These are phyloP conservation scores for Antigone vipio DNA, from an alignment of 2,113 vertebrate genomes.

Conservation along the genomic window DNA sequence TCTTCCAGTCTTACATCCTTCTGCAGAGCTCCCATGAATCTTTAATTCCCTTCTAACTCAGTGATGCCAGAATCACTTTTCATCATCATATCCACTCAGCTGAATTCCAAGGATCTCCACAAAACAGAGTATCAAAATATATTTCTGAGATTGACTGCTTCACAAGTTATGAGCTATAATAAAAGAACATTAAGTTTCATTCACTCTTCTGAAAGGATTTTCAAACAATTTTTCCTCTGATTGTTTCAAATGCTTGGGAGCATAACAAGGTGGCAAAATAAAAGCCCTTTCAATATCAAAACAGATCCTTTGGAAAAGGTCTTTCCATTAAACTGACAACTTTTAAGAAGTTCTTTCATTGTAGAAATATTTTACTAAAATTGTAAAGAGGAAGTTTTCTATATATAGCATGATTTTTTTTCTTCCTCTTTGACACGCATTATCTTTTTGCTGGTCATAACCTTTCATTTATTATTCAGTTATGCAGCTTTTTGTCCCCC, in stretches of 20 bases:
- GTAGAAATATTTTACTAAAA: background rate
- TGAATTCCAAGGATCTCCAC: slow-evolving; percentile 36
- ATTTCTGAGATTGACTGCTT: background rate
- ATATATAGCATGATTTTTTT: background rate
- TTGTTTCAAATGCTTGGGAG: background rate
- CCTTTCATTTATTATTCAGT: background rate
- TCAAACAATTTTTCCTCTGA: background rate
- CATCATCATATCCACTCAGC: slow-evolving; percentile 44
- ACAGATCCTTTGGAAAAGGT: background rate
- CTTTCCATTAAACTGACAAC: background rate
- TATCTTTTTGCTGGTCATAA: background rate
- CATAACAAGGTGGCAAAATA: background rate
- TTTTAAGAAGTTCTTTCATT: background rate
- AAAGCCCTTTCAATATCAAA: background rate
- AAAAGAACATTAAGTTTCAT: background rate
- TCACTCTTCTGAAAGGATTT: background rate
- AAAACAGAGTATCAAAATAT: background rate
- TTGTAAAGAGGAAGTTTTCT: background rate
- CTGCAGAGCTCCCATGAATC: slow-evolving; percentile 66
- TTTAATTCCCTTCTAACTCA: slow-evolving; percentile 69
- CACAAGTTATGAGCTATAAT: background rate
- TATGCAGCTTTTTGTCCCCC: background rate
- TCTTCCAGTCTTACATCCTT: slow-evolving; percentile 12
- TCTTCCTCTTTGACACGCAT: background rate
- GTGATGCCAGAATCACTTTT: slow-evolving; percentile 64